phyloP scores from a whole-genome alignment of 2,113 vertebrate species.

The Barnardius zonarius region DNA sequence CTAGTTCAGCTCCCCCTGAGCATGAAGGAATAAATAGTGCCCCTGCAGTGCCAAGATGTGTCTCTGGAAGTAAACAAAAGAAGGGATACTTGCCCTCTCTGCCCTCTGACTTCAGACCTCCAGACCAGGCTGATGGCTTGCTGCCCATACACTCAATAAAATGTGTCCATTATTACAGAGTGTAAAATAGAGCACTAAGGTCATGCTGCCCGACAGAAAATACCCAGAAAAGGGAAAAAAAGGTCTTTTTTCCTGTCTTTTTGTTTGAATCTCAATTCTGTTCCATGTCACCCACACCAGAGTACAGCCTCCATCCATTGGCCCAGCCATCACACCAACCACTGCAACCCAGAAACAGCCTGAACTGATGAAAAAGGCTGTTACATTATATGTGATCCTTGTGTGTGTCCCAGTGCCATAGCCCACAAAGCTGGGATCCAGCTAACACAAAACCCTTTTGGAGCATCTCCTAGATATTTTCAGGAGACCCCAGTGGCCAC shows the following conservation, averaged over 20 bases:
- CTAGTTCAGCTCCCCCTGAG: conserved; percentile 10
- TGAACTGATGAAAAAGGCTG: not conserved
- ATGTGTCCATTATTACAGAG: conserved; percentile 13
- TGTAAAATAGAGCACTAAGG: conserved; percentile 16
- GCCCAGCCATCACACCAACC: not conserved
- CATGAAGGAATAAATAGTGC: not conserved
- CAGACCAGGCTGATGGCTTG: conserved; percentile 4
- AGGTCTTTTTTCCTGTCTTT: not conserved
- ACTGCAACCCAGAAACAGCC: not conserved
- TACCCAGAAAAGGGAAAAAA: not conserved
- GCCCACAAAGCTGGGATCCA: not conserved
- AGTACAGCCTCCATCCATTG: not conserved
- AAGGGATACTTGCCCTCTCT: conserved; percentile 29
- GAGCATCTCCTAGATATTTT: not conserved
- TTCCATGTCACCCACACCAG: not conserved
- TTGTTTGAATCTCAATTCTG: not conserved
- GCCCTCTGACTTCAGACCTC: conserved; percentile 37
- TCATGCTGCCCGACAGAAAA: not conserved
- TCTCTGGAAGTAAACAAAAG: conserved; percentile 43
- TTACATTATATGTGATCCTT: not conserved
- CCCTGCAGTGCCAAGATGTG: not conserved
- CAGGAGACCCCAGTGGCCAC: not conserved
- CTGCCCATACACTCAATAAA: conserved; percentile 37
- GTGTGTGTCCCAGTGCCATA: not conserved
- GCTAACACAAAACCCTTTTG: not conserved